A percentile compares a stretch with the other conserved stretches of the same genome.
Conservation (phyloP, 2,797 vertebrate genomes). For the Megaceryle alcyon region DNA sequence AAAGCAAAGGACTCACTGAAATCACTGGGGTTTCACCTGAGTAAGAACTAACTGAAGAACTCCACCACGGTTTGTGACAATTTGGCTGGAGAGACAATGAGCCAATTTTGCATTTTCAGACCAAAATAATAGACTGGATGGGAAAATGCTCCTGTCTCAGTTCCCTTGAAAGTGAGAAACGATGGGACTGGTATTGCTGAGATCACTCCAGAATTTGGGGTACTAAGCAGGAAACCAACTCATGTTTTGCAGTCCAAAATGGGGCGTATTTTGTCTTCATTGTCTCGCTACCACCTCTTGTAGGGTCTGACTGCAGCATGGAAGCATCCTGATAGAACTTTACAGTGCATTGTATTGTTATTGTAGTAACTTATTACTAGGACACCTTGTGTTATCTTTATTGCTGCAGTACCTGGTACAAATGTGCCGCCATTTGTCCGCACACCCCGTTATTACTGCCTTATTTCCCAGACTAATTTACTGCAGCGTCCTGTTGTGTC, state of each 20-base stretch:
- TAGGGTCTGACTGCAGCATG: conserved; percentile 37
- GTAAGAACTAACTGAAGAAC: neutral
- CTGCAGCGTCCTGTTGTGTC: conserved; percentile 63
- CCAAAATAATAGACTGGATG: conserved; percentile 48
- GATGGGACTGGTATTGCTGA: conserved; percentile 45
- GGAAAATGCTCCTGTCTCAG: conserved; percentile 35
- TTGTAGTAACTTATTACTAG: conserved; percentile 62
- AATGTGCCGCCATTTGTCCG: conserved; percentile 12
- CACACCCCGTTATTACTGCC: conserved; percentile 32
- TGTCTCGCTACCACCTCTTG: neutral
- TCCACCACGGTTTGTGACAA: conserved; percentile 12
- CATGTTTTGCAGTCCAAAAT: neutral
- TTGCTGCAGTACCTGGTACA: conserved; percentile 55
- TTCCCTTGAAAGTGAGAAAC: conserved; percentile 62
- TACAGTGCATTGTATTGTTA: conserved; percentile 40
- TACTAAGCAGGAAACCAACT: conserved; percentile 18
- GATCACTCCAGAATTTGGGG: conserved; percentile 19
- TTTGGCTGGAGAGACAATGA: conserved; percentile 31
- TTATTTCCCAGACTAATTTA: conserved; percentile 59
- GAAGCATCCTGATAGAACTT: conserved; percentile 46
- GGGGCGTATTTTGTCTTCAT: neutral
- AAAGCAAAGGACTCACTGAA: conserved; percentile 4
- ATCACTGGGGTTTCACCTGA: neutral
- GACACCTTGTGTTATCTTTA: conserved; percentile 43
- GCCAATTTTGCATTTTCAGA: conserved; percentile 62